Base-by-base conservation (phyloP, 1,140 invertebrate genomes). In the Rhyzopertha dominica region DNA sequence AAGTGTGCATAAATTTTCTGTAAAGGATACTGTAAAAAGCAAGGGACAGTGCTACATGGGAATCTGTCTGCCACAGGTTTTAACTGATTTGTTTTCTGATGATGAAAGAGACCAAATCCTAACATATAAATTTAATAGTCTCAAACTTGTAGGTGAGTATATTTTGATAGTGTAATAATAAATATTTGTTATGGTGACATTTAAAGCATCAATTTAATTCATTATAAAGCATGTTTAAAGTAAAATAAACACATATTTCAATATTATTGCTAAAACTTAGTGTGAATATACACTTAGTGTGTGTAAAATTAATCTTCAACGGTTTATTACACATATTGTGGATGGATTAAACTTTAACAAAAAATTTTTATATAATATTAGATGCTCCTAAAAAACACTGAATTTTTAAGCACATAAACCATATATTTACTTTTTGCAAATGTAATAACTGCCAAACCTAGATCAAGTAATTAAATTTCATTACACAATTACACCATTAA, bases 1-100 rank as follows among this genome's bases (percentile, higher is more conserved):
- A 9, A 56, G 47, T 25, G 42, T 51, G 14, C 49, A 55, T 12
- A 56, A 52, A 23, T 51, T 51, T 34, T 45, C 45, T 12, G 22
- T 60, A 24, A 41, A 56, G 34, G 47, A 51, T 17, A 29, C 32
- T 23, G 16, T 24, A 29, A 55, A 62, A 28, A 55, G 59, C 10
- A 62, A 51, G 45, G 71, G 71, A 22, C 51, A 67, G 30, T 76
- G 69, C 52, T 89, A 87, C 59, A 78, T 87, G 72, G 88, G 90
- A 17, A 83, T 94, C 25, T 81, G 82, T 66, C 68, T 91, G 56
- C 88, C 88, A 1, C 70, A 74, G 43, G 77, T 78, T 56, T 68
- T 89, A 2, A 65, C 72, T 4, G 74, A 78, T 26, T 70, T 91
- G 38, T 88, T 90, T 64, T 82, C 85, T 5, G 67, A 68, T 58